Conservation (phyloP, 23 tunicate genomes). For the Diplosoma virens region DNA sequence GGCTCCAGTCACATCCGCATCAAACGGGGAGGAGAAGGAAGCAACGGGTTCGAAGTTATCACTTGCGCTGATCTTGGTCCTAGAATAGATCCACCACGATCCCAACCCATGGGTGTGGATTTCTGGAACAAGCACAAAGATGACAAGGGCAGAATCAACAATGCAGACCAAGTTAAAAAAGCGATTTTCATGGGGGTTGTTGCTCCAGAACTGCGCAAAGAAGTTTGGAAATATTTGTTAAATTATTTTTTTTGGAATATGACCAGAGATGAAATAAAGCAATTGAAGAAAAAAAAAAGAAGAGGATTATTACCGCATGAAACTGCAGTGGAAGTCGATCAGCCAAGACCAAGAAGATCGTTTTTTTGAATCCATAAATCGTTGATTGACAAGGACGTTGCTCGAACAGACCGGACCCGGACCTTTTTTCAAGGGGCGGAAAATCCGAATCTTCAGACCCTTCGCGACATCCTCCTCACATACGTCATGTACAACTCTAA, state of each 20-base stretch:
- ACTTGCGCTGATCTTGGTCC: constrained; percentile 91
- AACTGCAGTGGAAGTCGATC: constrained; percentile 88
- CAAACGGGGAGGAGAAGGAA: constrained; percentile 44
- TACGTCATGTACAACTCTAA: constrained; percentile 94
- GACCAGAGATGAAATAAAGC: constrained; percentile 47
- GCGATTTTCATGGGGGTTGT: constrained; percentile 76
- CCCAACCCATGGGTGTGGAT: constrained; percentile 45
- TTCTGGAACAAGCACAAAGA: constrained; percentile 69
- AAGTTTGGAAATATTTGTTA: constrained; percentile 88
- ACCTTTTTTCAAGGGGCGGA: constrained; percentile 66
- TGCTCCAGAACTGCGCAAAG: constrained; percentile 59
- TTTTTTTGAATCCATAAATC: constrained; percentile 67
- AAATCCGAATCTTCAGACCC: constrained; percentile 45
- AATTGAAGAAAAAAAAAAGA: constrained; percentile 52
- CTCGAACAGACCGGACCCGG: constrained; percentile 77
- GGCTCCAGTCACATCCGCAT: constrained; percentile 72
- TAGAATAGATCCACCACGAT: constrained; percentile 47
- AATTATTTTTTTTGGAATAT: constrained; percentile 72
- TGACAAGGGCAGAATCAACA: constrained; percentile 60
- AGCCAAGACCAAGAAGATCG: constrained; percentile 59
- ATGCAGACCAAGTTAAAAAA: constrained; percentile 48
- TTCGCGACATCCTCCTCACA: constrained; percentile 68
- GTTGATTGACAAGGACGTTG: constrained; percentile 84
- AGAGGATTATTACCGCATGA: constrained; percentile 80
- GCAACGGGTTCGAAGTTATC: constrained; percentile 81